These are phyloP conservation scores for Chunga burmeisteri DNA, from an alignment of 2,113 vertebrate genomes.

Conservation along the genomic window DNA sequence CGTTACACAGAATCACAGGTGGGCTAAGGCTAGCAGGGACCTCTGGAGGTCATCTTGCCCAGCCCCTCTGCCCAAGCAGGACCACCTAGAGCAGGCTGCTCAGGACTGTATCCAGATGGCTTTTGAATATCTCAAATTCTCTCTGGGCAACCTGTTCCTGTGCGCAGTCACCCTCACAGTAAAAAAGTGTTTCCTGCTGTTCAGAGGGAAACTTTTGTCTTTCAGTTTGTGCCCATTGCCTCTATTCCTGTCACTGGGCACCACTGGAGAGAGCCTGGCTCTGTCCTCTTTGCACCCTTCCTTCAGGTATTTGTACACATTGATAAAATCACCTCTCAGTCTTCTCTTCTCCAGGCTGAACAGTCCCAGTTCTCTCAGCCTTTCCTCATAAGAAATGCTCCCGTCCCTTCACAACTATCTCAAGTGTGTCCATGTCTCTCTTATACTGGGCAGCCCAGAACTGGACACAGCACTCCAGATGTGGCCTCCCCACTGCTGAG, in stretches of 20 bases:
- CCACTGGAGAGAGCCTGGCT: background rate
- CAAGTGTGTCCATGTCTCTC: too few relatives aligned
- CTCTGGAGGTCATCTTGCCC: background rate
- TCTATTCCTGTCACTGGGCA: background rate
- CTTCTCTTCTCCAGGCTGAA: background rate
- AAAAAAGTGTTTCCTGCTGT: background rate
- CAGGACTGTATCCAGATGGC: background rate
- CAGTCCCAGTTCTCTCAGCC: background rate
- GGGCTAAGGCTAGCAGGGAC: background rate
- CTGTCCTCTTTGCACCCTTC: background rate
- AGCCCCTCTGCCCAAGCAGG: background rate
- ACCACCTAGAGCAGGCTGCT: background rate
- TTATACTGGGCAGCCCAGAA: background rate
- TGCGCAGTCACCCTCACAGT: background rate
- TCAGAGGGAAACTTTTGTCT: background rate
- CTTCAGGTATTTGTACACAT: background rate
- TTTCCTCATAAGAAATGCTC: background rate
- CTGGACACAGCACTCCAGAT: background rate
- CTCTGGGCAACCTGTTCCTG: background rate
- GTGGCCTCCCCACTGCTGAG: background rate
- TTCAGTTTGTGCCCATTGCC: background rate
- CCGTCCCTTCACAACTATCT: background rate
- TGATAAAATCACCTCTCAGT: background rate
- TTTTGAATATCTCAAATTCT: background rate
- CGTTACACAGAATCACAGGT: background rate